Percentiles rank a stretch among this genome's conserved stretches.
Conservation (phyloP, 2,797 vertebrate species). For the Telmatherina bonti region DNA sequence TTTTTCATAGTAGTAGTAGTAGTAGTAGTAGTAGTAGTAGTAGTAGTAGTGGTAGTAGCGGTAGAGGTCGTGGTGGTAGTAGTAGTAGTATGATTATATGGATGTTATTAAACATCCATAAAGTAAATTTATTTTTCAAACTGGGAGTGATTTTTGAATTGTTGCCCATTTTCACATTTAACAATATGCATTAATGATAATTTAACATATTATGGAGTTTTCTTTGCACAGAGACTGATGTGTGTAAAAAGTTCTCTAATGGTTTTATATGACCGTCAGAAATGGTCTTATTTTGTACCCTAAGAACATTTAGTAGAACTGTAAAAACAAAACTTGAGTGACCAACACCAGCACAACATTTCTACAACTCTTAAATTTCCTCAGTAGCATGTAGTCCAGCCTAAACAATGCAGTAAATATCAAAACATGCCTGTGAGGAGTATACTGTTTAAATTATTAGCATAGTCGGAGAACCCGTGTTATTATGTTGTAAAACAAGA, state of each 20-base stretch:
- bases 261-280: too few relatives aligned
- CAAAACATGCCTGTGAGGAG: neutral
- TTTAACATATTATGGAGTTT: neutral
- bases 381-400: neutral
- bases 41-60: too few relatives aligned
- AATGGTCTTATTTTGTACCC: too few relatives aligned
- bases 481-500: constrained; percentile 35
- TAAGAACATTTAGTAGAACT: too few relatives aligned
- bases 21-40: too few relatives aligned
- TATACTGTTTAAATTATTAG: constrained; percentile 22
- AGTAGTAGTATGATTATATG: too few relatives aligned
- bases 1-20: too few relatives aligned
- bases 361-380: constrained; percentile 25
- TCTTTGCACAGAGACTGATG: too few relatives aligned
- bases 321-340: constrained; percentile 21
- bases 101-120: neutral
- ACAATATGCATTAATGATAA: neutral
- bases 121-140: constrained; percentile 3
- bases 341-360: constrained; percentile 18
- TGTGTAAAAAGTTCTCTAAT: too few relatives aligned
- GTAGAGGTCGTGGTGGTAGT: too few relatives aligned
- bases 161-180: constrained; percentile 5
- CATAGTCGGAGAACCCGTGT: constrained; percentile 27
- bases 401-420: constrained; percentile 14
- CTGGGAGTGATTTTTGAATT: neutral